A percentile compares a stretch with the other conserved stretches of the same genome.
phyloP scores from a whole-genome alignment of 2,113 vertebrate genomes.

The Pomatorhinus ruficollis region DNA sequence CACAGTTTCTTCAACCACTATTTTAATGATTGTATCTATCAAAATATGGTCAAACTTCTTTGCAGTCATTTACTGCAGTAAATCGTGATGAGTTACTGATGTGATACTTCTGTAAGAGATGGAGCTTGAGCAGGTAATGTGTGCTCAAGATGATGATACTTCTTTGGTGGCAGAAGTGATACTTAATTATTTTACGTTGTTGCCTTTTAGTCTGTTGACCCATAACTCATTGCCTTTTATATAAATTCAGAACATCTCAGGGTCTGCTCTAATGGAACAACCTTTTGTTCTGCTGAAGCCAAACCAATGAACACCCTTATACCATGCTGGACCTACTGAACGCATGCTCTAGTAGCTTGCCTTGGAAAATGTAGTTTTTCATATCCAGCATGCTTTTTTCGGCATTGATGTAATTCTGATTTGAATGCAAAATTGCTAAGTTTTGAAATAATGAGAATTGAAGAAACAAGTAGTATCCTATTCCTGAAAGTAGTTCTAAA shows the following conservation, averaged over 20 bases:
- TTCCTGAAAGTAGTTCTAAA: not conserved
- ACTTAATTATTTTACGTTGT: not conserved
- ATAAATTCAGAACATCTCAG: not conserved
- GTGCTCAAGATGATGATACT: fast-evolving
- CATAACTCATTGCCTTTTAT: not conserved
- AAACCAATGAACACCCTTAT: not conserved
- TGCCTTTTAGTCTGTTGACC: not conserved
- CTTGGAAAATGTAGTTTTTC: not conserved
- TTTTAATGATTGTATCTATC: not conserved
- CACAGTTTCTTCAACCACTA: not conserved
- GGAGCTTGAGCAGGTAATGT: not conserved
- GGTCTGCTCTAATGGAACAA: not conserved
- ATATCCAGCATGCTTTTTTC: not conserved
- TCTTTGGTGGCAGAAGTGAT: not conserved
- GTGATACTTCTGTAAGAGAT: not conserved
- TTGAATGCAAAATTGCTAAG: not conserved
- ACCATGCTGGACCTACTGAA: not conserved
- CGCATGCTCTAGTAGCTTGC: not conserved
- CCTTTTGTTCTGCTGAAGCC: not conserved
- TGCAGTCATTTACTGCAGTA: not conserved
- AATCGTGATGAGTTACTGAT: not conserved
- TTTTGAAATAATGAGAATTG: not conserved
- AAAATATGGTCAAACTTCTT: not conserved
- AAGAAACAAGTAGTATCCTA: not conserved
- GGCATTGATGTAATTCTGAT: not conserved